A percentile compares a stretch with the other conserved stretches of the same genome.
These are phyloP conservation scores for Yponomeuta malinellus DNA, from an alignment of 2,888 invertebrate species.

Conservation along the genomic window DNA sequence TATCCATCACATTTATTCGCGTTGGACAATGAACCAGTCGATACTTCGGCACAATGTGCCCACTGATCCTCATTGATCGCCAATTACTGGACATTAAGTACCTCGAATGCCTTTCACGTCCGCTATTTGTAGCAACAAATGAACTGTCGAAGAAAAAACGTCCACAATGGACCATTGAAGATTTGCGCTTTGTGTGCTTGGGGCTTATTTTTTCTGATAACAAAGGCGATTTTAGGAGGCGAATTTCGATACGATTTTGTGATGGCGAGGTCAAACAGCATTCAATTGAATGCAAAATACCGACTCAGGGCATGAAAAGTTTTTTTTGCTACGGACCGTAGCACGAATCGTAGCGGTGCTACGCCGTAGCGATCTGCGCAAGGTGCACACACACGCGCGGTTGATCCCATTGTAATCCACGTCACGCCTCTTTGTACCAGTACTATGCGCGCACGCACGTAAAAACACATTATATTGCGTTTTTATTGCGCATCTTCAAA, in stretches of 20 bases:
- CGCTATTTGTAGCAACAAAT: slow-evolving; percentile 73
- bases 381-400: slow-evolving; percentile 64
- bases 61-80: slow-evolving; percentile 76
- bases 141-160: slow-evolving; percentile 56
- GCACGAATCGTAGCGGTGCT: neutral
- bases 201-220: slow-evolving; percentile 49
- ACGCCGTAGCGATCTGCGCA: slow-evolving; percentile 26
- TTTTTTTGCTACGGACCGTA: slow-evolving; percentile 5
- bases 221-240: slow-evolving; percentile 43
- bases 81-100: slow-evolving; percentile 77
- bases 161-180: slow-evolving; percentile 59
- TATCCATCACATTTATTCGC: slow-evolving; percentile 42
- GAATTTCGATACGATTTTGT: slow-evolving; percentile 38
- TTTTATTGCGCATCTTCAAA: slow-evolving; percentile 73
- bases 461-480: slow-evolving; percentile 63
- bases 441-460: slow-evolving; percentile 38
- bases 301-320: too few relatives aligned
- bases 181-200: slow-evolving; percentile 54
- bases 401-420: slow-evolving; percentile 56
- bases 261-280: slow-evolving; percentile 40
- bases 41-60: slow-evolving; percentile 70
- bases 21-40: slow-evolving; percentile 62
- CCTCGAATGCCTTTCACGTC: slow-evolving; percentile 70
- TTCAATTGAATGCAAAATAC: slow-evolving; percentile 13
- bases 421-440: slow-evolving; percentile 53